A percentile compares a stretch with the other conserved stretches of the same genome.
phyloP scores from a whole-genome alignment of 2,113 vertebrate species.

The Pachypanchax playfairii region DNA sequence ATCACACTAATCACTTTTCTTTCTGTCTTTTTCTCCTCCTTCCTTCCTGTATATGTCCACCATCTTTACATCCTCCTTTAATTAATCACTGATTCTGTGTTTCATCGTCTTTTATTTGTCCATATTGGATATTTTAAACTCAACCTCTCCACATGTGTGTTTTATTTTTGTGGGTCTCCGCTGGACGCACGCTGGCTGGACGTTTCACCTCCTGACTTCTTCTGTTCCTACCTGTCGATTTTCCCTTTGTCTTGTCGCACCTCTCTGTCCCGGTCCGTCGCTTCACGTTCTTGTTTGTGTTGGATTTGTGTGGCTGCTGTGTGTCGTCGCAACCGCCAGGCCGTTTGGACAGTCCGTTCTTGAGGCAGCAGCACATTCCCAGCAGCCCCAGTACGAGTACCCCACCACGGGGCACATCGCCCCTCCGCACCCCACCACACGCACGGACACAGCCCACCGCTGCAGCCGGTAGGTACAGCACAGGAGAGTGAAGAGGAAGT shows the following conservation, averaged over 20 bases:
- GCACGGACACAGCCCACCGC: constrained; percentile 70
- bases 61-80: constrained; percentile 11
- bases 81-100: constrained; percentile 1
- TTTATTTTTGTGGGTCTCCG: neutral
- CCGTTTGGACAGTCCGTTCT: constrained; percentile 97
- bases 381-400: constrained; percentile 84
- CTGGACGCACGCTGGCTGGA: neutral
- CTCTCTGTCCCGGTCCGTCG: constrained; percentile 38
- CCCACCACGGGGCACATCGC: constrained; percentile 83
- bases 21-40: constrained; percentile 21
- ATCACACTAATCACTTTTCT: constrained; percentile 61
- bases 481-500: constrained; percentile 20
- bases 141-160: no score
- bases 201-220: constrained; percentile 3
- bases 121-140: no score
- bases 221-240: constrained; percentile 11
- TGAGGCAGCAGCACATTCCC: constrained; percentile 94
- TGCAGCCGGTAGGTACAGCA: constrained; percentile 79
- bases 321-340: constrained; percentile 80
- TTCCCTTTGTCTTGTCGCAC: constrained; percentile 18
- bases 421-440: constrained; percentile 69
- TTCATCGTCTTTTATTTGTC: neutral
- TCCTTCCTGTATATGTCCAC: constrained; percentile 25
- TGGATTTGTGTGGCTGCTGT: constrained; percentile 49
- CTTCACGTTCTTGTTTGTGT: constrained; percentile 66